These are phyloP conservation scores for Caenorhabditis remanei DNA, from an alignment of 1,140 invertebrate species.

Conservation along the genomic window DNA sequence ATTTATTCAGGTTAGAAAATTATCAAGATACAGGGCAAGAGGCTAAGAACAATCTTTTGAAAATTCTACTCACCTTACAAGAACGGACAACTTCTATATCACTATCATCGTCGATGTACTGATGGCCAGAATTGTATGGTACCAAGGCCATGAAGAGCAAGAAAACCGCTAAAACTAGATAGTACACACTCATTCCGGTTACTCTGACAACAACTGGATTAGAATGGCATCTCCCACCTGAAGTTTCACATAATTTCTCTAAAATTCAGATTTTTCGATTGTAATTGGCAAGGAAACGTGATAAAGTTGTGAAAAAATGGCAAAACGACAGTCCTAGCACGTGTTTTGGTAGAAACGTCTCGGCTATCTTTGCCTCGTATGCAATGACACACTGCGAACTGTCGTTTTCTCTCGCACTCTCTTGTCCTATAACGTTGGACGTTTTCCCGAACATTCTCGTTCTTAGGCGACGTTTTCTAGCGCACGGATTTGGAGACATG, in stretches of 20 bases:
- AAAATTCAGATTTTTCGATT: background rate
- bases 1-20: too few relatives aligned
- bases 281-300: constrained; percentile 8
- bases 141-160: constrained; percentile 35
- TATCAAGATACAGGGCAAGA: too few relatives aligned
- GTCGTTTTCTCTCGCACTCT: constrained; percentile 6
- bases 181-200: constrained; percentile 39
- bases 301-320: background rate
- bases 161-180: constrained; percentile 39
- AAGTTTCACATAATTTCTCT: constrained; percentile 14
- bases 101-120: constrained; percentile 39
- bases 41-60: too few relatives aligned
- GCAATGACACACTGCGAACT: background rate
- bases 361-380: background rate
- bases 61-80: background rate
- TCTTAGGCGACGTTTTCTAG: constrained; percentile 37
- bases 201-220: background rate
- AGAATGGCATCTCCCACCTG: constrained; percentile 43
- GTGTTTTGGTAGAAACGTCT: constrained; percentile 45
- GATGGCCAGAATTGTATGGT: constrained; percentile 6
- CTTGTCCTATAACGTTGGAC: background rate
- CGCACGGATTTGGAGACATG: constrained; percentile 12
- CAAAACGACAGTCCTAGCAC: constrained; percentile 10
- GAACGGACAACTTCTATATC: background rate
- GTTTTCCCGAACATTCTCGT: constrained; percentile 56